Conservation (phyloP, 2,888 invertebrate genomes). For the Uropetala carovei region DNA sequence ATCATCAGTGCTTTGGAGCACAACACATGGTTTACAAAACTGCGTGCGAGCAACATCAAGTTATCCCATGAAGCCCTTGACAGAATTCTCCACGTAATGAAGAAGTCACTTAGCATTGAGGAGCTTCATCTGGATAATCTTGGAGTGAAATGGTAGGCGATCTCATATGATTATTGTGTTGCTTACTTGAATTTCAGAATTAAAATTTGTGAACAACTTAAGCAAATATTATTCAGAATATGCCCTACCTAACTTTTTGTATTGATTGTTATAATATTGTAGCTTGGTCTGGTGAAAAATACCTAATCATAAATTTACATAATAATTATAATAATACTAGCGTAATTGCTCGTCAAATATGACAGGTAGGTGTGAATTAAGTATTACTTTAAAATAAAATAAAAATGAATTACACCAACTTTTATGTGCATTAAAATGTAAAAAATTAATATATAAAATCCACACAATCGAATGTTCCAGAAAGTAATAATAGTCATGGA, state of each 20-base stretch:
- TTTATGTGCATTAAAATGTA: too few relatives aligned
- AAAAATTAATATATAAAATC: too few relatives aligned
- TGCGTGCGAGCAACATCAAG: conserved; percentile 86
- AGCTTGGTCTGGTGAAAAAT: too few relatives aligned
- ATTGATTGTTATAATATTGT: not conserved
- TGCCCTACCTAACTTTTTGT: not conserved
- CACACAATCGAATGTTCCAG: too few relatives aligned
- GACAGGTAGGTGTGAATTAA: too few relatives aligned
- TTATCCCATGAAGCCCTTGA: conserved; percentile 87
- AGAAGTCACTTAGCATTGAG: conserved; percentile 86
- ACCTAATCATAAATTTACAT: too few relatives aligned
- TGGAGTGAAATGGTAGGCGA: conserved; percentile 82
- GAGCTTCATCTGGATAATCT: conserved; percentile 88
- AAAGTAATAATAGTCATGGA: too few relatives aligned
- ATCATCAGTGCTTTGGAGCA: conserved; percentile 96
- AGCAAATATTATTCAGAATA: not conserved
- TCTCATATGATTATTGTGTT: not conserved
- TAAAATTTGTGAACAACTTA: too few relatives aligned
- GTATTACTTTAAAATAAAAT: too few relatives aligned
- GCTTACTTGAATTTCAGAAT: not conserved
- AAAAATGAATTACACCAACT: too few relatives aligned
- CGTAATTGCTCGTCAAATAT: too few relatives aligned
- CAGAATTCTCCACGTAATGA: conserved; percentile 86
- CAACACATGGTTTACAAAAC: conserved; percentile 96
- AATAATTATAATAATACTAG: too few relatives aligned